phyloP scores from a whole-genome alignment of 2,888 invertebrate species.

The Chymomyza amoena region DNA sequence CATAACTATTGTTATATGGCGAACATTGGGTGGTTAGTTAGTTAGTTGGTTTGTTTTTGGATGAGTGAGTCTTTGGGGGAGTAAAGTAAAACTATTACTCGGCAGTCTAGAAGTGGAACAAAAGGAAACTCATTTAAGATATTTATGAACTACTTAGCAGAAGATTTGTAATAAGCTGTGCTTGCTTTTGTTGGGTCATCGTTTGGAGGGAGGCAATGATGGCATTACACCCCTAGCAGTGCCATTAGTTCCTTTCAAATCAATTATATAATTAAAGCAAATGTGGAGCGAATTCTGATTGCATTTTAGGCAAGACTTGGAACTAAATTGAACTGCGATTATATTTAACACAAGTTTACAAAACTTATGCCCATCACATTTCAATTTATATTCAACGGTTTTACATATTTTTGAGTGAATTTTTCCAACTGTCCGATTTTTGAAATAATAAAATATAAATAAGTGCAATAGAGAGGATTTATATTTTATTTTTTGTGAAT shows the following conservation, averaged over 20 bases:
- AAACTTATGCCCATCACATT: too few species aligned
- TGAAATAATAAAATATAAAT: too few species aligned
- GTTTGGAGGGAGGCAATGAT: neutral
- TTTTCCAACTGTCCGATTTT: too few species aligned
- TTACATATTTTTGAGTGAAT: too few species aligned
- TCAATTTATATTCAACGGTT: too few species aligned
- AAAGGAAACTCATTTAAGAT: slow-evolving; percentile 66
- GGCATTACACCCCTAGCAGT: neutral
- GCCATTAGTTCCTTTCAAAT: neutral
- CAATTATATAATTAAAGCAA: neutral
- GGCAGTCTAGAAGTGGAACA: slow-evolving; percentile 57
- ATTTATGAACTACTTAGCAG: slow-evolving; percentile 66
- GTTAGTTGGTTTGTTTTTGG: slow-evolving; percentile 13
- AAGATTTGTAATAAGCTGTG: slow-evolving; percentile 51
- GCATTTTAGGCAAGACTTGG: neutral
- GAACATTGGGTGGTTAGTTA: neutral
- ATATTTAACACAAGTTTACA: too few species aligned
- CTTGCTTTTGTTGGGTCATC: neutral
- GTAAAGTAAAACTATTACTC: neutral
- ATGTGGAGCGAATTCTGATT: neutral
- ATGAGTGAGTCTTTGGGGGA: slow-evolving; percentile 2
- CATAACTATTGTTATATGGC: slow-evolving; percentile 53
- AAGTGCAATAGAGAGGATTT: too few species aligned
- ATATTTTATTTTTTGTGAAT: too few species aligned
- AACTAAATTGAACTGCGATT: too few species aligned